These are phyloP conservation scores for Pyrrhia umbra DNA, from an alignment of 2,888 invertebrate species.

Conservation along the genomic window DNA sequence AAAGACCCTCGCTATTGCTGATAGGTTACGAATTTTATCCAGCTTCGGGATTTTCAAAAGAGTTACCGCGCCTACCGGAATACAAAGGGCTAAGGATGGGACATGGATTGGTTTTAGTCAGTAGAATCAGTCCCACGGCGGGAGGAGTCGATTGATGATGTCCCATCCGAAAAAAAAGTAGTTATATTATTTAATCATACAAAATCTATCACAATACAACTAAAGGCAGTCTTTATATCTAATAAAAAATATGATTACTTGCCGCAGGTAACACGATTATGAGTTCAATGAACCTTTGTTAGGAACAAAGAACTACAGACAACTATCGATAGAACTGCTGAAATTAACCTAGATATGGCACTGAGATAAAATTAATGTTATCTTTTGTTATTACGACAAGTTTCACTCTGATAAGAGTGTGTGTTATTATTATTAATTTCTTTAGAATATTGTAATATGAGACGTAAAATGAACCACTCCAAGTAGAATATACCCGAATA, in stretches of 20 bases:
- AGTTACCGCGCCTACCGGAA: no score
- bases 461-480: not conserved
- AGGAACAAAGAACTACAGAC: slow-evolving; percentile 32
- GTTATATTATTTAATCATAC: no score
- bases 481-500: not conserved
- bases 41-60: no score
- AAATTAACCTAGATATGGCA: slow-evolving; percentile 26
- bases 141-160: no score
- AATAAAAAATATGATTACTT: slow-evolving; percentile 3
- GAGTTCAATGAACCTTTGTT: slow-evolving; percentile 42
- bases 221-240: no score
- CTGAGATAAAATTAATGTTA: slow-evolving; percentile 23
- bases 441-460: not conserved
- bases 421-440: not conserved
- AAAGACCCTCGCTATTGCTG: no score
- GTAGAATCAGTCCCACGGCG: no score
- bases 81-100: no score
- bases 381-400: not conserved
- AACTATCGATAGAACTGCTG: slow-evolving; percentile 19
- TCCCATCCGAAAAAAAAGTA: no score
- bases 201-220: no score
- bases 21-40: no score
- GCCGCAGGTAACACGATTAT: slow-evolving; percentile 43
- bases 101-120: no score
- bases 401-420: not conserved